Evolutionary conservation across 2,113 vertebrate species (phyloP).

Genomic region (Saguinus imperator): DNA sequence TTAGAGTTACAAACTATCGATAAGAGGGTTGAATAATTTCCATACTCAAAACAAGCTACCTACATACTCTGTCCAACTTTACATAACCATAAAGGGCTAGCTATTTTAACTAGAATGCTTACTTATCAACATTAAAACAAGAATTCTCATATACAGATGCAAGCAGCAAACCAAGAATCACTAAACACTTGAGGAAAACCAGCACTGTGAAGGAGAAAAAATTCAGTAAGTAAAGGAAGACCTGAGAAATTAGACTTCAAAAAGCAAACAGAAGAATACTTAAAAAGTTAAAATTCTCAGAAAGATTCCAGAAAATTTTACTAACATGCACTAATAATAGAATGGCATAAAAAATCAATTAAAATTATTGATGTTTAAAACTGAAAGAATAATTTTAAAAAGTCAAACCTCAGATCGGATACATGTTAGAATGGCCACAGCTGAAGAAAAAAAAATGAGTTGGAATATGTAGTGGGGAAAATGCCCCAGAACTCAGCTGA

Average conservation of each 20-base stretch:
- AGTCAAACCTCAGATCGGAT: not conserved
- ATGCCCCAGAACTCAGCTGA: not conserved
- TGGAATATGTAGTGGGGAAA: not conserved
- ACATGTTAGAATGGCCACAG: not conserved
- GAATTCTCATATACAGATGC: not conserved
- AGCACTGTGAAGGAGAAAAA: not conserved
- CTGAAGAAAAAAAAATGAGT: not conserved
- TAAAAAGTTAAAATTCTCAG: not conserved
- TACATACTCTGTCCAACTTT: not conserved
- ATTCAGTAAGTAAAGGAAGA: not conserved
- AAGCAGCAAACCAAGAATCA: not conserved
- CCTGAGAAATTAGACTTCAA: not conserved
- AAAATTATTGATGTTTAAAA: not conserved
- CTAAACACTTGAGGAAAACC: not conserved
- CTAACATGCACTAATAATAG: not conserved
- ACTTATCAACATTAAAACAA: not conserved
- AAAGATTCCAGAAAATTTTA: not conserved
- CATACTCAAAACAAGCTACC: not conserved
- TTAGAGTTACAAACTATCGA: not conserved
- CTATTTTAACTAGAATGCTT: not conserved
- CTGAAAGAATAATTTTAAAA: not conserved
- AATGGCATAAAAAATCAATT: not conserved
- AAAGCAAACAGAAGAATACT: not conserved
- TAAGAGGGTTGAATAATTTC: not conserved
- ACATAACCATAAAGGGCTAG: not conserved